A percentile compares a stretch with the other conserved stretches of the same genome.
These are phyloP conservation scores for Panzeria rudis DNA, from an alignment of 2,888 invertebrate genomes.

Conservation along the genomic window DNA sequence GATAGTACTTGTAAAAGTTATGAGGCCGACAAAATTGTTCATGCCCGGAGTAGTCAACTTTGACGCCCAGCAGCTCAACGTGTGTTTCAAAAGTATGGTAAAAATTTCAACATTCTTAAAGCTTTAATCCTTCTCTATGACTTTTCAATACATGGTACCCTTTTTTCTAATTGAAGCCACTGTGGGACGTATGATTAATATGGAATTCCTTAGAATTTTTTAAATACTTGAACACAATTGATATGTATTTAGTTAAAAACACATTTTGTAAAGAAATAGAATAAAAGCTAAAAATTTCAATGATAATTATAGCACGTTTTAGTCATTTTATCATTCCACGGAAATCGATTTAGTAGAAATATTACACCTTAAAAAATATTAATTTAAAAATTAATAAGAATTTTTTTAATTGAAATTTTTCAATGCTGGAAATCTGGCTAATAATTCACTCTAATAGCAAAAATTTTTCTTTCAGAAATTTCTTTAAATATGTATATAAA, in stretches of 20 bases:
- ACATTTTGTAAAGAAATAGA: constrained; percentile 15
- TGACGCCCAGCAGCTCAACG: too few relatives aligned
- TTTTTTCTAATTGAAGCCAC: too few relatives aligned
- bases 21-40: too few relatives aligned
- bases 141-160: too few relatives aligned
- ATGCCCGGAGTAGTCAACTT: too few relatives aligned
- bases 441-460: too few relatives aligned
- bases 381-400: constrained; percentile 13
- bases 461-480: neutral
- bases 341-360: constrained; percentile 36
- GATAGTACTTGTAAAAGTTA: too few relatives aligned
- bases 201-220: constrained; percentile 38
- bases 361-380: constrained; percentile 22
- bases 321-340: constrained; percentile 28
- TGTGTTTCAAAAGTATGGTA: too few relatives aligned
- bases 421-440: neutral
- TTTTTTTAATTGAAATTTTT: neutral
- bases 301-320: constrained; percentile 50
- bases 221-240: constrained; percentile 2
- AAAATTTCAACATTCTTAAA: too few relatives aligned
- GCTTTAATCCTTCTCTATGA: too few relatives aligned
- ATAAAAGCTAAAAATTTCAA: constrained; percentile 18
- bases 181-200: constrained; percentile 62
- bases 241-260: neutral
- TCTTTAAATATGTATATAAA: neutral